A percentile compares a stretch with the other conserved stretches of the same genome.
These are phyloP conservation scores for Nothocercus julius DNA, from an alignment of 2,113 vertebrate species.

Conservation along the genomic window DNA sequence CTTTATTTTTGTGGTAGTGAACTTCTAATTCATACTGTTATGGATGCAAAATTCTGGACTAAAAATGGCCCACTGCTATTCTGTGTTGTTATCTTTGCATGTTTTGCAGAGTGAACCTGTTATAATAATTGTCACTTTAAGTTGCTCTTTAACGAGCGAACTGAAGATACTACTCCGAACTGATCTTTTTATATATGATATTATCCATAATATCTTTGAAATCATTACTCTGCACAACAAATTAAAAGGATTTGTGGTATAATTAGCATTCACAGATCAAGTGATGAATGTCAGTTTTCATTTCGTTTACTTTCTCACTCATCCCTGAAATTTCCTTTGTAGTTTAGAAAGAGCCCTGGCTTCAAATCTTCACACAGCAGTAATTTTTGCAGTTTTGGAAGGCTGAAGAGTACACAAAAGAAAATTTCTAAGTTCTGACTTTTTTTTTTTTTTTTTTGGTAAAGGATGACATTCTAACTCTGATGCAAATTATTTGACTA, in stretches of 20 bases:
- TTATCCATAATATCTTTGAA: neutral
- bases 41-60: neutral
- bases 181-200: neutral
- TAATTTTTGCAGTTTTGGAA: neutral
- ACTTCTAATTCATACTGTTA: neutral
- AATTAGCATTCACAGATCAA: neutral
- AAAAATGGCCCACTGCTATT: neutral
- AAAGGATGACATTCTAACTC: neutral
- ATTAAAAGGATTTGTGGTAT: neutral
- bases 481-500: neutral
- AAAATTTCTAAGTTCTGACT: neutral
- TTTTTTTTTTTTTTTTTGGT: neutral
- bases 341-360: neutral
- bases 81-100: neutral
- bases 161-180: neutral
- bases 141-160: neutral
- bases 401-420: neutral
- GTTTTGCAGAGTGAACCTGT: neutral
- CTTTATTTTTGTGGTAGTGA: neutral
- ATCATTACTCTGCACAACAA: neutral
- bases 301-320: constrained; percentile 38
- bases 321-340: constrained; percentile 33
- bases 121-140: neutral
- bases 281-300: neutral
- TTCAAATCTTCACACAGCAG: neutral